Conservation (phyloP, 2,113 vertebrate genomes). For the Scolopax mira region DNA sequence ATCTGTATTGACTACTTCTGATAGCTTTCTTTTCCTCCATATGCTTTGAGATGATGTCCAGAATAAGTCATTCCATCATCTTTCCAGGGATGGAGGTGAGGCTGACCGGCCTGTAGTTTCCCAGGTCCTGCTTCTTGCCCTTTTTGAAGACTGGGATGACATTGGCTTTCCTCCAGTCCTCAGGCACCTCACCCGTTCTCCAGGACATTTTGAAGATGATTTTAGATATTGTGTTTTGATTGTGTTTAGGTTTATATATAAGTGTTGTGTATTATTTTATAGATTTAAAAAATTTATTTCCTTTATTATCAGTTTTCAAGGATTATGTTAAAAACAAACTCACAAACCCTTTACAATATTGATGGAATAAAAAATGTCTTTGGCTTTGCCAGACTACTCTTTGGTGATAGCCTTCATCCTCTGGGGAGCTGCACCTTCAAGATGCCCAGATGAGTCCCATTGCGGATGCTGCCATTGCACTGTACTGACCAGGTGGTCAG, state of each 20-base stretch:
- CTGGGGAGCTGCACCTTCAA: background rate
- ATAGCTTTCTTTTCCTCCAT: too few relatives aligned
- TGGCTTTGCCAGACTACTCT: background rate
- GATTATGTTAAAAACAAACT: background rate
- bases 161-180: too few relatives aligned
- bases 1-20: too few relatives aligned
- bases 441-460: background rate
- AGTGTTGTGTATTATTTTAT: background rate
- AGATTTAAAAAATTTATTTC: background rate
- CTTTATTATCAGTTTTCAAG: background rate
- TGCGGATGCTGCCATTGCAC: background rate
- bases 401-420: background rate
- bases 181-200: too few relatives aligned
- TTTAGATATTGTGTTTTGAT: background rate
- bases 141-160: too few relatives aligned
- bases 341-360: fast-evolving
- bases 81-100: too few relatives aligned
- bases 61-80: too few relatives aligned
- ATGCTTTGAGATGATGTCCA: too few relatives aligned
- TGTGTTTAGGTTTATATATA: background rate
- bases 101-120: too few relatives aligned
- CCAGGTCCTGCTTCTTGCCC: too few relatives aligned
- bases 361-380: background rate
- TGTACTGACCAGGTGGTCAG: background rate
- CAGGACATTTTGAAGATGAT: too few relatives aligned